phyloP scores from a whole-genome alignment of 2,888 invertebrate genomes.

The Diarsia rubi region DNA sequence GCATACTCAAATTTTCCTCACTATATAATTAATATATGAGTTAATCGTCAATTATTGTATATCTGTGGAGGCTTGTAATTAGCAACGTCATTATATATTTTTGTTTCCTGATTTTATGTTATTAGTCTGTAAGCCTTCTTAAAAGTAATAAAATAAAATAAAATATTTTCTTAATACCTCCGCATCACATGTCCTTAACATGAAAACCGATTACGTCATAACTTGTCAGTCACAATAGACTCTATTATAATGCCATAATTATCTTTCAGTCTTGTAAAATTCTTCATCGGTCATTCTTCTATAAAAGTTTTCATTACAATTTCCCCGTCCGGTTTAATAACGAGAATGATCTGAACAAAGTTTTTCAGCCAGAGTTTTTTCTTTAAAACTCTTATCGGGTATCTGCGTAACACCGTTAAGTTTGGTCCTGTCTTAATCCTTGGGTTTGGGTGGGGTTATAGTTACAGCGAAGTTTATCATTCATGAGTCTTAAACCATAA shows the following conservation, averaged over 20 bases:
- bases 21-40: no score
- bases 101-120: no score
- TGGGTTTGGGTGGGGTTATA: conserved; percentile 28
- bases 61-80: no score
- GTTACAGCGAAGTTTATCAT: conserved; percentile 17
- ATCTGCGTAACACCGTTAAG: conserved; percentile 67
- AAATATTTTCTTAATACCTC: no score
- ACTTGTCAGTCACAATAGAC: no score
- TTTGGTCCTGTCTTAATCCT: conserved; percentile 66
- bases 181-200: no score
- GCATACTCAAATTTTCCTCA: no score
- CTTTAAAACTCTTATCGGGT: conserved; percentile 72
- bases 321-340: conserved; percentile 1
- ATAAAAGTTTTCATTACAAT: conserved; percentile 21
- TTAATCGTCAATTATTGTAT: no score
- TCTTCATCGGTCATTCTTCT: not conserved
- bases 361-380: conserved; percentile 77
- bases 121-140: no score
- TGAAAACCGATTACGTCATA: no score
- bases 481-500: not conserved
- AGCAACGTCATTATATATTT: no score
- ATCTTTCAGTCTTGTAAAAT: not conserved
- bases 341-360: conserved; percentile 63
- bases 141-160: no score
- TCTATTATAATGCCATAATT: not conserved